Percentiles rank a stretch among this genome's conserved stretches.
Conservation (phyloP, 2,888 invertebrate genomes). For the Altica lythri region DNA sequence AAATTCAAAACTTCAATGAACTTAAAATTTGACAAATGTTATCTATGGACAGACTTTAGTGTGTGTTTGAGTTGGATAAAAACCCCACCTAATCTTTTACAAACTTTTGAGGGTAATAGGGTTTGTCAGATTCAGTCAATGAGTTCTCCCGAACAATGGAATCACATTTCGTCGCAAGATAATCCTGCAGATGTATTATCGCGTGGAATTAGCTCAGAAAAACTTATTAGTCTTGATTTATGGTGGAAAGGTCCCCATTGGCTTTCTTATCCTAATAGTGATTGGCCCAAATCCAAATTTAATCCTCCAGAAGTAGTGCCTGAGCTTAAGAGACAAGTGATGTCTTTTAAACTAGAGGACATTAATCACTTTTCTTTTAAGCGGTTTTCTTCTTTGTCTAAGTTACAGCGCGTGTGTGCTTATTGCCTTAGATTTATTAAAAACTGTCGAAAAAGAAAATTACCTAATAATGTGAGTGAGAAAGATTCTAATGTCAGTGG, state of each 20-base stretch:
- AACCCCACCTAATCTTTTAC: constrained; percentile 26
- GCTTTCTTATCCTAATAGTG: too few relatives aligned
- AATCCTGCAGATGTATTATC: constrained; percentile 20
- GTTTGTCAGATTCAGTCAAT: constrained; percentile 34
- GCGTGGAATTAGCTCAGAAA: constrained; percentile 25
- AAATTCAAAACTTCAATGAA: constrained; percentile 29
- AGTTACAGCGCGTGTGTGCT: too few relatives aligned
- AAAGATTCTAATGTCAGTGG: not conserved
- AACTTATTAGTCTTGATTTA: constrained; percentile 14
- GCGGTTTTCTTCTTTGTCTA: too few relatives aligned
- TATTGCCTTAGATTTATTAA: too few relatives aligned
- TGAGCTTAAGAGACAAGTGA: too few relatives aligned
- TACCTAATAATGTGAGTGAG: too few relatives aligned
- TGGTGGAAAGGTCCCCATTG: constrained; percentile 34
- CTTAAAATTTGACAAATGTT: constrained; percentile 6
- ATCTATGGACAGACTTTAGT: constrained; percentile 34
- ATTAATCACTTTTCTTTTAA: too few relatives aligned
- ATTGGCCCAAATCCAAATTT: too few relatives aligned
- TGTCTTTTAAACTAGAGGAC: too few relatives aligned
- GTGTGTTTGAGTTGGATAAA: constrained; percentile 35
- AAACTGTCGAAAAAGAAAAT: too few relatives aligned
- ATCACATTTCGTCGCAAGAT: constrained; percentile 28
- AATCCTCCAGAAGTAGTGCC: too few relatives aligned
- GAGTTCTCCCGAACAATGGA: constrained; percentile 23
- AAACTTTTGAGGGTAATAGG: constrained; percentile 35